Evolutionary conservation across 2,113 vertebrate genomes (phyloP).

Genomic region (Lipophrys pholis): DNA sequence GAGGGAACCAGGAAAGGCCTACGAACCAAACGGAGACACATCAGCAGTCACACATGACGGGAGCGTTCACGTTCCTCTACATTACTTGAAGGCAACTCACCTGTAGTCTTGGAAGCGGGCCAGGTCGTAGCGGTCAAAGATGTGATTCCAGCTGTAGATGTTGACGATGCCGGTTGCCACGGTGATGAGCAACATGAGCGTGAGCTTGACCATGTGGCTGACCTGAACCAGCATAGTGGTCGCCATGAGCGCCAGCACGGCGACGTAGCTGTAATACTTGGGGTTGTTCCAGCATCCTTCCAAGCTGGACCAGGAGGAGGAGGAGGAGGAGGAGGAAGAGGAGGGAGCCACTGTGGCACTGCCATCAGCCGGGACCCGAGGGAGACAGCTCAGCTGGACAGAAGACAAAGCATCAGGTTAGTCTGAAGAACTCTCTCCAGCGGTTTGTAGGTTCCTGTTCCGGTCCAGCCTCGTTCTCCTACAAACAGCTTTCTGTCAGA

Average conservation of each 20-base stretch:
- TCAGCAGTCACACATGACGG: no score
- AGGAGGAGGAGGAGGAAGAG: conserved; percentile 33
- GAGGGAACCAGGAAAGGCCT: conserved; percentile 89
- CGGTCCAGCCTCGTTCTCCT: no score
- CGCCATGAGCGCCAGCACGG: conserved; percentile 90
- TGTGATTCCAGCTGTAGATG: conserved; percentile 89
- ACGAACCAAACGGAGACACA: conserved; percentile 21
- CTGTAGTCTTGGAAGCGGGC: conserved; percentile 84
- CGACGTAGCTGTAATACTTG: conserved; percentile 93
- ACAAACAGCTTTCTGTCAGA: no score
- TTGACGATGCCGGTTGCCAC: conserved; percentile 86
- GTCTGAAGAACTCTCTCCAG: no score
- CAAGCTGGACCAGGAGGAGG: conserved; percentile 3
- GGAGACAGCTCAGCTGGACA: conserved; percentile 89
- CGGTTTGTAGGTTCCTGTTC: no score
- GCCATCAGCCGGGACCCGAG: conserved; percentile 55
- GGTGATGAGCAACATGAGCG: conserved; percentile 92
- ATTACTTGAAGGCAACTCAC: conserved; percentile 71
- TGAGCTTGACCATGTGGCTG: conserved; percentile 99
- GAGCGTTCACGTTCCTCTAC: no score
- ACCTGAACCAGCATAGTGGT: conserved; percentile 98
- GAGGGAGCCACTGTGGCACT: conserved; percentile 61
- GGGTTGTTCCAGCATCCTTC: conserved; percentile 88
- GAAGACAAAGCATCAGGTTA: neutral
- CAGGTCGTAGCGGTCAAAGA: conserved; percentile 90